Evolutionary conservation across 1,140 invertebrate genomes (phyloP).

Genomic region (Drosophila subobscura): DNA sequence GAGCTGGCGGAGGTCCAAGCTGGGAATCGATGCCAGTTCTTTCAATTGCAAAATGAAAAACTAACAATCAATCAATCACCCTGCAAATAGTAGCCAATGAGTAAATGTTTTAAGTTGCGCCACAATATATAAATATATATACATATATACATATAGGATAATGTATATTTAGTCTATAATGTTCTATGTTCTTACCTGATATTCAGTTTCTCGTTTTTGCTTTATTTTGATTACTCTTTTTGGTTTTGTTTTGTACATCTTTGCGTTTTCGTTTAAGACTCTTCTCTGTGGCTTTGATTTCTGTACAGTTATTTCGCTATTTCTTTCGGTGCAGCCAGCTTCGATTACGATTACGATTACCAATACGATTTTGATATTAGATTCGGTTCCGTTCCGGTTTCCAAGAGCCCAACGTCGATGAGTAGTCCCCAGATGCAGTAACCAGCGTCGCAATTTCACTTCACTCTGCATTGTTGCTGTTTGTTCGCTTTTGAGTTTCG

Average conservation of each 20-base stretch:
- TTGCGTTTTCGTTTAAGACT: slow-evolving; percentile 24
- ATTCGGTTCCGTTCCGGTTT: slow-evolving; percentile 33
- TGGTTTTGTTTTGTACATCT: slow-evolving; percentile 27
- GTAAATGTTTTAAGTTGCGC: slow-evolving; percentile 31
- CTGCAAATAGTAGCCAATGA: not conserved
- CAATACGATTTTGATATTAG: not conserved
- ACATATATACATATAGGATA: slow-evolving; percentile 31
- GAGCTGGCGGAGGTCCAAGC: too few species aligned
- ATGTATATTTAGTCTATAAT: slow-evolving; percentile 34
- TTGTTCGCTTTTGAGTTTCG: slow-evolving; percentile 18
- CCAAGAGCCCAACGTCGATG: slow-evolving; percentile 62
- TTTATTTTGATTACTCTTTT: slow-evolving; percentile 20
- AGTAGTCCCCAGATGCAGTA: not conserved
- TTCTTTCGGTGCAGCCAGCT: slow-evolving; percentile 16
- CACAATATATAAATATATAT: slow-evolving; percentile 51
- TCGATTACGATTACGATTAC: slow-evolving; percentile 21
- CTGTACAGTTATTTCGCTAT: slow-evolving; percentile 29
- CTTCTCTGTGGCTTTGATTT: slow-evolving; percentile 28
- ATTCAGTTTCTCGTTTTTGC: slow-evolving; percentile 31
- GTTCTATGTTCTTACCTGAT: slow-evolving; percentile 33
- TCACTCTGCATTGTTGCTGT: slow-evolving; percentile 20
- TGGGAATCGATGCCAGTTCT: too few species aligned
- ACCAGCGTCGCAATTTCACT: slow-evolving; percentile 46
- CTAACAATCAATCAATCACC: too few species aligned
- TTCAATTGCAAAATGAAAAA: not conserved